Evolutionary conservation across 2,113 vertebrate genomes (phyloP), one percentile per base, ranked within the genome.

Genomic region (Chelonoidis abingdonii): DNA sequence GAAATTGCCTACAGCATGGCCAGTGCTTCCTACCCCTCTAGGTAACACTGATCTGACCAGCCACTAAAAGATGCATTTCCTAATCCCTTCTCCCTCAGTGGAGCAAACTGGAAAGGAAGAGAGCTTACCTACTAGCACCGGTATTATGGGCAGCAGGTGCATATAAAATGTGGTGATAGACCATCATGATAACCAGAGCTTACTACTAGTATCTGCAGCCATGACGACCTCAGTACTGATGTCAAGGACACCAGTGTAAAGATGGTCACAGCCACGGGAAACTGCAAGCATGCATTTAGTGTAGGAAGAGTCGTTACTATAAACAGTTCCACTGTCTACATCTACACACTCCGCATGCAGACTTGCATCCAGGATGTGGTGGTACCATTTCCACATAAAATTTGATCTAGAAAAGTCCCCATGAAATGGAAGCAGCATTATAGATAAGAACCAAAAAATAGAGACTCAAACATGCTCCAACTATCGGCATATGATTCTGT

Each of bases 251-350:
- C 27, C 4, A 1, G n/a, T 59, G 31, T 88, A 95, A 49, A 49
- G 84, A 16, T 50, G 87, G 80, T 25, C 35, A 17, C 38, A 29
- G 19, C 53, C 69, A 35, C 21, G 1, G 69, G 78, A 29, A 72
- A 6, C 38, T 9, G 2, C 35, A 5, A 59, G 80, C 19, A 2
- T 5, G 19, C 27, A 14, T 21, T 1, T 47, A 72, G 1, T 25
- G 19, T n/a, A 81, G 44, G 35, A 65, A 44, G n/a, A 53, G 16
- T 62, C 10, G 17, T 69, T 69, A 69, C 1, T 5, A 21, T 47
- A 76, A 62, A 13, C n/a, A 80, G 7, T 80, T 83, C 65, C 80
- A 44, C 8, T 27, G 31, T 2, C 38, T 44, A 76, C 11, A 25
- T 6, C 72, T 12, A 76, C 11, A 76, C 38, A 14, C 81, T 78